Conservation (phyloP, 2,113 vertebrate genomes). For the Trogon surrucura region DNA sequence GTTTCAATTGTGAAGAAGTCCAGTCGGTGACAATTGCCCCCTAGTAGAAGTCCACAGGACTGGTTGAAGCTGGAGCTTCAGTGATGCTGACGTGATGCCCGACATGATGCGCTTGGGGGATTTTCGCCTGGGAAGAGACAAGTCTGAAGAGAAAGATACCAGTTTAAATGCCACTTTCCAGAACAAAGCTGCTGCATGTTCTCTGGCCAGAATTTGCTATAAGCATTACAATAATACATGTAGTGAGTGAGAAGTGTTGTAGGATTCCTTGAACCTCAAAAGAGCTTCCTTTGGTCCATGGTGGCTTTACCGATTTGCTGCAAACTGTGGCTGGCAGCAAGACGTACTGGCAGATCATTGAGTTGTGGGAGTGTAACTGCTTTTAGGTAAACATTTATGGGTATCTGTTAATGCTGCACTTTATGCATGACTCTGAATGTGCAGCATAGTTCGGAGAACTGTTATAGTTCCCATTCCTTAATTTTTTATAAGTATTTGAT, state of each 20-base stretch:
- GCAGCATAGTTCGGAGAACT: background rate
- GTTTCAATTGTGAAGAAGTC: background rate
- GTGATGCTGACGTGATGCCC: background rate
- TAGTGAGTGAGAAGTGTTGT: background rate
- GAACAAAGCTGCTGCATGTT: background rate
- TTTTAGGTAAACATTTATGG: background rate
- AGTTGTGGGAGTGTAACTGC: background rate
- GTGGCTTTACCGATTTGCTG: background rate
- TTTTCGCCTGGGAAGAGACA: background rate
- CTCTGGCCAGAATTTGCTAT: background rate
- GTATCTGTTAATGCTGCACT: background rate
- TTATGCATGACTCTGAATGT: background rate
- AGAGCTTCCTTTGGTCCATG: background rate
- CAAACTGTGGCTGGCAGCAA: background rate
- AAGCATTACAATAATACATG: background rate
- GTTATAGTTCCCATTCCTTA: background rate
- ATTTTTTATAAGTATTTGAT: background rate
- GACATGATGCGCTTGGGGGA: background rate
- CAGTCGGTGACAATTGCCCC: background rate
- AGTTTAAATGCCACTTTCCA: background rate
- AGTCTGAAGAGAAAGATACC: background rate
- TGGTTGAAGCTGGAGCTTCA: background rate
- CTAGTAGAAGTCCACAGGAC: background rate
- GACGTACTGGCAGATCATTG: background rate
- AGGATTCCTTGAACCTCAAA: background rate